Base-by-base conservation (phyloP, 2,888 invertebrate species). In the Calliphora vomitoria region DNA sequence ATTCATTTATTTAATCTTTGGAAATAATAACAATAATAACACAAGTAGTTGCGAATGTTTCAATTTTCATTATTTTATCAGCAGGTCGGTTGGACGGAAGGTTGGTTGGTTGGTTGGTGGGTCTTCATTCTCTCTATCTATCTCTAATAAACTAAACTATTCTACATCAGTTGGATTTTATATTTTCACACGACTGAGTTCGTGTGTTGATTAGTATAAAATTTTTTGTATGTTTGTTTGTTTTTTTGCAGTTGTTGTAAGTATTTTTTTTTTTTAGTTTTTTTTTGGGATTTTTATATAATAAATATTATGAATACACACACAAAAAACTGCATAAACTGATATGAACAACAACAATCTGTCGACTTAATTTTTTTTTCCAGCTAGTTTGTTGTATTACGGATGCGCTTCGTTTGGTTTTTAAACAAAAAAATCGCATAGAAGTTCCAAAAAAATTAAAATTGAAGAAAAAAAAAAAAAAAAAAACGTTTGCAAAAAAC, bases 121-220 rank as follows among this genome's bases (percentile, higher is more conserved):
- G 20, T 75, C 55, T 50, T 74, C 4, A 20, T 25, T 60, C 10
- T 18, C 5, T 18, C 60, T 62, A 38, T 50, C 58, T 4, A 53
- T 25, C 69, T 47, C 75, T 69, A 81, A 79, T 72, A 84, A 78
- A 84, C 72, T 62, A 64, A 38, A 55, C 68, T 80, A 60, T 81
- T 69, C 62, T 76, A 64, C 31, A 55, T 13, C 69, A 81, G 35
- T 55, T 81, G 85, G 69, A 81, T 69, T 83, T 83, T 60, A 66
- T 82, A 60, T 82, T 78, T 85, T 84, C 87, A 85, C 87, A 87
- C 85, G 85, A 85, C 74, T 87, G 84, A 76, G 47, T 78, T 87
- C 85, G 81, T 87, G 81, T 85, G 85, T 78, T 87, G 85, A 83
- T 83, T 80, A 75, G 55, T 72, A 80, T 4, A 62, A 44, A 3